phyloP scores from a whole-genome alignment of 2,797 vertebrate genomes.

The Otolemur crassicaudatus region DNA sequence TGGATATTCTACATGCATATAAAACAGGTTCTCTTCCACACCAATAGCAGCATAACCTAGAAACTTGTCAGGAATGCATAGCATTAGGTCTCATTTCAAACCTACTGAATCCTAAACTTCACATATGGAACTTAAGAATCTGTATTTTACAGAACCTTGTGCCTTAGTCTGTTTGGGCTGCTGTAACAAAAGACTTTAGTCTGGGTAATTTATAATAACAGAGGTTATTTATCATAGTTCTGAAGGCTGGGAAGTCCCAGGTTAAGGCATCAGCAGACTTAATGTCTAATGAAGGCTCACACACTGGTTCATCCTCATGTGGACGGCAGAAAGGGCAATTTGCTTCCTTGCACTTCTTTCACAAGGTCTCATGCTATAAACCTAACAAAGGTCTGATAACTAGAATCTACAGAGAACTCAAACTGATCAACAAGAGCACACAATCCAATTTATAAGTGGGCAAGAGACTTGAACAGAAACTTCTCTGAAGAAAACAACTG shows the following conservation, averaged over 20 bases:
- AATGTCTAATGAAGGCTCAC: neutral
- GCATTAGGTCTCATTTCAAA: neutral
- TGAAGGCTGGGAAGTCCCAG: neutral
- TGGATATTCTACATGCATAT: rapidly evolving
- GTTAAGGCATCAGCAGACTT: neutral
- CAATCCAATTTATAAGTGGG: no score
- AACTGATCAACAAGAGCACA: no score
- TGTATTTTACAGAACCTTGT: neutral
- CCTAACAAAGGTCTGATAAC: no score
- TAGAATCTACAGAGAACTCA: no score
- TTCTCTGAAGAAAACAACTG: no score
- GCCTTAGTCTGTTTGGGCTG: neutral
- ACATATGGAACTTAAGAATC: neutral
- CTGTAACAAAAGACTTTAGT: neutral
- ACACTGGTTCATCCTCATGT: neutral
- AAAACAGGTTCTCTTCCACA: neutral
- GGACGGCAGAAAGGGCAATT: neutral
- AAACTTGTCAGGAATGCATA: neutral
- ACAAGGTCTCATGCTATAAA: neutral
- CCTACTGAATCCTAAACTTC: neutral
- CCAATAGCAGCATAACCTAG: neutral
- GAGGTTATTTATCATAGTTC: neutral
- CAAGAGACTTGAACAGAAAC: no score
- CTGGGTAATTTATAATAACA: neutral
- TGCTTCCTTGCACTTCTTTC: no score